Evolutionary conservation across 2,113 vertebrate genomes (phyloP).

Genomic region (human (Homo sapiens)): GRCh38 chr7:71660501-71661000

Average conservation of each 20-base stretch:
- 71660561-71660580: background rate
- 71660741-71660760: background rate
- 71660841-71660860: background rate
- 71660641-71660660: background rate
- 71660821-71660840: background rate
- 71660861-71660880: background rate
- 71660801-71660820: background rate
- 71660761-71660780: background rate
- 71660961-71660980: background rate
- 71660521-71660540: background rate
- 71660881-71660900: background rate
- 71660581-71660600: background rate
- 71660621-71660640: background rate
- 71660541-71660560: background rate
- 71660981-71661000: background rate
- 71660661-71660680: too few species aligned
- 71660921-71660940: background rate
- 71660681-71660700: background rate
- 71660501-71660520: background rate
- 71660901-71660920: background rate
- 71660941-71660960: background rate
- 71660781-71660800: background rate
- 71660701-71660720: background rate
- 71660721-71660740: background rate
- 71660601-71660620: background rate